Conservation (phyloP, 1,140 invertebrate genomes). For the Gonioctena quinquepunctata region DNA sequence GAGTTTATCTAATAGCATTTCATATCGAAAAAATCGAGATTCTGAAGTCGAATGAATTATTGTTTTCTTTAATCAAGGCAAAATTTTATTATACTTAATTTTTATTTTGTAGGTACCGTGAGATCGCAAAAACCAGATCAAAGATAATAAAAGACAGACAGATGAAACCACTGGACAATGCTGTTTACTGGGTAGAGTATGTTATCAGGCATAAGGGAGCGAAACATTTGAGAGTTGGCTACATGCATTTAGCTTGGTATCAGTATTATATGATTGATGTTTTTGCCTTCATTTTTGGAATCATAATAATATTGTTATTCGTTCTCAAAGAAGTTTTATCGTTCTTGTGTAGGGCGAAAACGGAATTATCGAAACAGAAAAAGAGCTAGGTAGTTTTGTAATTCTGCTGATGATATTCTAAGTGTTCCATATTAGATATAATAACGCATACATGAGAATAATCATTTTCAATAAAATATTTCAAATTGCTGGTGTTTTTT, state of each 20-base stretch:
- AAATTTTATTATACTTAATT: constrained; percentile 37
- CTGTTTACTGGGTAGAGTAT: constrained; percentile 60
- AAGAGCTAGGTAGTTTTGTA: too few species aligned
- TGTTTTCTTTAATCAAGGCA: too few species aligned
- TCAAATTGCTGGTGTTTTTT: too few species aligned
- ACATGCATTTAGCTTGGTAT: too few species aligned
- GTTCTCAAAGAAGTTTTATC: not conserved
- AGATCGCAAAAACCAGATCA: constrained; percentile 31
- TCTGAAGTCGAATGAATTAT: too few species aligned
- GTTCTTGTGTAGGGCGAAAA: not conserved
- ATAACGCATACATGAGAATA: too few species aligned
- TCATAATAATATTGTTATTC: constrained; percentile 13
- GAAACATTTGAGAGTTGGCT: constrained; percentile 47
- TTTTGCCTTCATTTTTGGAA: constrained; percentile 3
- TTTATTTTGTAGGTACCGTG: constrained; percentile 37
- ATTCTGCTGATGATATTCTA: too few species aligned
- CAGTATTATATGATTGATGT: constrained; percentile 33
- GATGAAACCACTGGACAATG: constrained; percentile 52
- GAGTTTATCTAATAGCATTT: too few species aligned
- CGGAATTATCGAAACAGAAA: too few species aligned
- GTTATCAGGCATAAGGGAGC: constrained; percentile 57
- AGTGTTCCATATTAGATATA: too few species aligned
- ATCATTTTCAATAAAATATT: too few species aligned
- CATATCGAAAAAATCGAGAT: too few species aligned
- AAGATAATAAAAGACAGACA: constrained; percentile 48